Base-by-base conservation (phyloP, 2,113 vertebrate genomes). In the Aix galericulata region DNA sequence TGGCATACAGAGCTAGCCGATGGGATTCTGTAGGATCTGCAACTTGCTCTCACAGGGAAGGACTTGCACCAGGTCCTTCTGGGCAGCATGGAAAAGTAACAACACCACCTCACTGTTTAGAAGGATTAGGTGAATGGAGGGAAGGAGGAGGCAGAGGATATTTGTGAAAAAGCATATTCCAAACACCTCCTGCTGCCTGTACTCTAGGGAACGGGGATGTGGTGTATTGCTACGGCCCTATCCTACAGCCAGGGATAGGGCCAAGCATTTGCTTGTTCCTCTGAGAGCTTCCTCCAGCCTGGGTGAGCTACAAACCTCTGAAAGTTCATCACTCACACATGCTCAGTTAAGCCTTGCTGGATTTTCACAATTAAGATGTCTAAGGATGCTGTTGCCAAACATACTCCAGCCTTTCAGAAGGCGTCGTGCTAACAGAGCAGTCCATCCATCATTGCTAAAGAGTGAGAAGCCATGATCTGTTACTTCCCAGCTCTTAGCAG, bases 331-430 rank as follows among this genome's bases (percentile, higher is more conserved):
- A 1, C 77, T 96, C 79, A 87, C 95, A 85, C 13, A 56, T 26
- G 75, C 34, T 89, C 64, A 56, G 64, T 72, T 94, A 90, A 94
- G 88, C 46, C 73, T 64, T 75, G 56, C 8, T 94, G 92, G 86
- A 89, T 95, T 94, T 92, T 86, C 91, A 94, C 86, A 60, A 74
- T 42, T 71, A 86, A 78, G 86, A 78, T 2, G 8, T 75, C 60
- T 55, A 67, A 78, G 34, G 80, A 78, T 67, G 56, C 62, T 83
- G 73, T 81, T 96, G 94, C 91, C 88, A 95, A 93, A 88, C 46
- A 75, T 26, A 81, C n/a, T 94, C 59, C 79, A 92, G 46, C 34
- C 56, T 88, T 88, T 78, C 55, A 83, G 6, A 2, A 79, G 60
- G 88, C 46, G 80, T 6, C 71, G 55, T 67, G 88, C 82, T 90